A percentile compares a stretch with the other conserved stretches of the same genome.
These are phyloP conservation scores for Halichondria panicea DNA, from an alignment of 37 sponge, comb jelly and placozoan genomes.

Conservation along the genomic window DNA sequence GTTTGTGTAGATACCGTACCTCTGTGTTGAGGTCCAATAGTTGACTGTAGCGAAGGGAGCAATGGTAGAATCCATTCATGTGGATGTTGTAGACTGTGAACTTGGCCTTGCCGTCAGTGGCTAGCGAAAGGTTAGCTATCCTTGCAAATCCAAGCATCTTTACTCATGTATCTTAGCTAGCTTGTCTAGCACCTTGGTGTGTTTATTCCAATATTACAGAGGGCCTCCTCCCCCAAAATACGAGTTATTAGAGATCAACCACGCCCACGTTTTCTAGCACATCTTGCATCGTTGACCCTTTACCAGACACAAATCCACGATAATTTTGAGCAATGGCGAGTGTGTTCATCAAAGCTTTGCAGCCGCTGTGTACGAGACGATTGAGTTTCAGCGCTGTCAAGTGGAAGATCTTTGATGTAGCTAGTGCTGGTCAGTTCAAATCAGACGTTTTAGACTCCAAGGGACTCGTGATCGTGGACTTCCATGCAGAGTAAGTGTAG, in stretches of 20 bases:
- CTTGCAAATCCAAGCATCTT: constrained; percentile 15
- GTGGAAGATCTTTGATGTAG: constrained; percentile 21
- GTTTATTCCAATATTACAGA: no score
- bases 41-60: constrained; percentile 71
- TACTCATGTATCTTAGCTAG: constrained; percentile 4
- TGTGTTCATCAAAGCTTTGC: no score
- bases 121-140: constrained; percentile 24
- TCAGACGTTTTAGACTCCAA: constrained; percentile 21
- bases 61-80: constrained; percentile 64
- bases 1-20: no score
- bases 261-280: background rate
- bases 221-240: background rate
- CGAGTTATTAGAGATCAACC: background rate
- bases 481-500: constrained; percentile 36
- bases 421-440: constrained; percentile 28
- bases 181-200: no score
- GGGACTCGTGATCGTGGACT: constrained; percentile 61
- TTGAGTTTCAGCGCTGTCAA: background rate
- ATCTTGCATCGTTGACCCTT: background rate
- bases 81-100: constrained; percentile 62
- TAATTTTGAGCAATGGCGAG: no score
- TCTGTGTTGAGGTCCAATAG: constrained; percentile 54
- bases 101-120: constrained; percentile 22
- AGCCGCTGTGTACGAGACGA: no score
- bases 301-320: background rate